A percentile compares a stretch with the other conserved stretches of the same genome.
Conservation (phyloP, 2,113 vertebrate genomes). For the Nanorana parkeri region DNA sequence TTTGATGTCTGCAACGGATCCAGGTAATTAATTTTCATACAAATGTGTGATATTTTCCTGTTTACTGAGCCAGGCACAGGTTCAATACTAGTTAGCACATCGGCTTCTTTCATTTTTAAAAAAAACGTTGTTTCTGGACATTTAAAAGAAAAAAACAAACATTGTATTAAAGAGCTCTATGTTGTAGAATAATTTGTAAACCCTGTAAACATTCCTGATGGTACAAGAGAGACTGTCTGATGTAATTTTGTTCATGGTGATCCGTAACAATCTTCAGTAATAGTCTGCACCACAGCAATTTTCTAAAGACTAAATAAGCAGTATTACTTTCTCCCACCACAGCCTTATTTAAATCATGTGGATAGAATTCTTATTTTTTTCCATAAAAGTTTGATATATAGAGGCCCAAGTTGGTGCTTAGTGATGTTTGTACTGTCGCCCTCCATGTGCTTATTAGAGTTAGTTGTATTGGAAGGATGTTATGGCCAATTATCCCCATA, state of each 20-base stretch:
- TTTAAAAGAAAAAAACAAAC: background rate
- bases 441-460: too few species aligned
- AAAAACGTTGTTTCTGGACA: slow-evolving; percentile 6
- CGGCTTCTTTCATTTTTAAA: background rate
- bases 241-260: slow-evolving; percentile 22
- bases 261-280: slow-evolving; percentile 22
- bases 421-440: too few species aligned
- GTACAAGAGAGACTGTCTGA: slow-evolving; percentile 18
- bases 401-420: too few species aligned
- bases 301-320: background rate
- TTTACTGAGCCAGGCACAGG: slow-evolving; percentile 7
- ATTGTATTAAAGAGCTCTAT: background rate
- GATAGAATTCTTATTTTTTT: too few species aligned
- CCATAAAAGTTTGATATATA: too few species aligned
- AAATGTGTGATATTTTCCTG: background rate
- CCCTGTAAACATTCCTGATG: slow-evolving; percentile 4
- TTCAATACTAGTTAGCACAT: background rate
- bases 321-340: background rate
- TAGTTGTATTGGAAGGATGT: too few species aligned
- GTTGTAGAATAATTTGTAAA: slow-evolving; percentile 26
- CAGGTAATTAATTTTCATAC: slow-evolving; percentile 73
- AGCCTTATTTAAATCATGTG: too few species aligned
- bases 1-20: slow-evolving; percentile 85
- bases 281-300: slow-evolving; percentile 36
- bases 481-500: too few species aligned